These are phyloP conservation scores for Oryzias sinensis DNA, from an alignment of 2,797 vertebrate species.

Conservation along the genomic window DNA sequence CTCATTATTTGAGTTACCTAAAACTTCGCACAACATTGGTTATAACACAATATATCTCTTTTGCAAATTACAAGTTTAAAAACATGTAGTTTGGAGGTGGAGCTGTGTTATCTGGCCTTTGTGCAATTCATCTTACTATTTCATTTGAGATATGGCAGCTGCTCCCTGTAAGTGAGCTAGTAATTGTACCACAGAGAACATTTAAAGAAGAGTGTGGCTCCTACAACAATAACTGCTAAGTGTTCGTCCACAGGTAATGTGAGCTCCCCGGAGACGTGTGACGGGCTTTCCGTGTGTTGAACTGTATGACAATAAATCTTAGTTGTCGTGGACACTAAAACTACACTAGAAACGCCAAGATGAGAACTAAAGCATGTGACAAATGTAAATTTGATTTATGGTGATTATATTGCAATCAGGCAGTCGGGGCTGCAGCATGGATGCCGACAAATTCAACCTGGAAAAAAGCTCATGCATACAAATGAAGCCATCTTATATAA, in stretches of 20 bases:
- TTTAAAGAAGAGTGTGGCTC: conserved; percentile 2
- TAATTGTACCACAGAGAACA: conserved; percentile 10
- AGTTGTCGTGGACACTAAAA: conserved; percentile 59
- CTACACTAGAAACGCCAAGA: conserved; percentile 65
- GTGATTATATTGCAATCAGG: conserved; percentile 64
- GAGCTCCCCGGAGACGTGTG: conserved; percentile 23
- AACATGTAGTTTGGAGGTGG: neutral
- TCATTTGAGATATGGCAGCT: conserved; percentile 13
- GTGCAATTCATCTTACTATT: conserved; percentile 10
- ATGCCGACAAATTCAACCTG: conserved; percentile 58
- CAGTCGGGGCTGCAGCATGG: conserved; percentile 37
- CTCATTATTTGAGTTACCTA: too few relatives aligned
- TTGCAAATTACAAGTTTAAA: conserved; percentile 2
- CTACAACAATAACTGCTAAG: conserved; percentile 35
- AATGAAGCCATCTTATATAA: conserved; percentile 50
- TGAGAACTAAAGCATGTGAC: conserved; percentile 69
- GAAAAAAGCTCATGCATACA: conserved; percentile 69
- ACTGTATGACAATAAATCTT: conserved; percentile 64
- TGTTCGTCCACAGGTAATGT: conserved; percentile 22
- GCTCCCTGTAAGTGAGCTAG: conserved; percentile 19
- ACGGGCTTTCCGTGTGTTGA: conserved; percentile 54
- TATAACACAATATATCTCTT: too few relatives aligned
- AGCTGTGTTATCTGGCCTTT: conserved; percentile 16
- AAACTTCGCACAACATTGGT: too few relatives aligned
- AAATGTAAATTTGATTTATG: conserved; percentile 77